Evolutionary conservation across 2,888 invertebrate genomes (phyloP), one percentile per base, ranked within the genome.

Genomic region (Epinotia demarniana): DNA sequence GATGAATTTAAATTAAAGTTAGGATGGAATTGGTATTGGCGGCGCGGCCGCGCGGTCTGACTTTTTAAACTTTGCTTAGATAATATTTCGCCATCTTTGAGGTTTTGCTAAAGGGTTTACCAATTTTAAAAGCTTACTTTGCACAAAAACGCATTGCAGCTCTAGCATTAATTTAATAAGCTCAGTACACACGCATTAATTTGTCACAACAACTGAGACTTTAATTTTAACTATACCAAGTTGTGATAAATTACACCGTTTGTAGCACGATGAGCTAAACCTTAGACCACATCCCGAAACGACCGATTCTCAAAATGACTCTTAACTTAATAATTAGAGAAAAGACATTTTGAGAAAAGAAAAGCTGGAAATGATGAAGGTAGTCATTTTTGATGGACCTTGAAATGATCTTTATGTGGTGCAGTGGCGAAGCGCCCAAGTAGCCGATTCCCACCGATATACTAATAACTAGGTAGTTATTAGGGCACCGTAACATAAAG

Each of bases 1-100:
- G 77, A 72, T 78, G 69, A 77, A 62, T 73, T 77, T 62, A 57
- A 72, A 76, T 72, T 76, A 69, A 67, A 33, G 11, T 49, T 75
- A 68, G 68, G 60, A 61, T 68, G 82, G 84, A 81, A 82, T 82
- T 83, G 83, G 78, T 33, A 33, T 33, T 76, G 78, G 19, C 58
- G 58, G 16, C 12, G 53, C 53, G 66, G 69, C 69, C 69, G 69
- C 69, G 69, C 58, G 58, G 58, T 46, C n/a, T 58, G 19, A 39
- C n/a, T n/a, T 27, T 12, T 33, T 33, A 33, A 27, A 33, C 55
- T 53, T 12, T 27, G 13, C 27, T 67, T 68, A 57, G 13, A 19
- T 5, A 3, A 4, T 33, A 3, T 13, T 27, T 5, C 13, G 27
- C 58, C 58, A 58, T 27, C n/a, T 61, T 27, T 16, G 16, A n/a